A percentile compares a stretch with the other conserved stretches of the same genome.
Conservation (phyloP, 2,113 vertebrate genomes). For the Electrona antarctica region DNA sequence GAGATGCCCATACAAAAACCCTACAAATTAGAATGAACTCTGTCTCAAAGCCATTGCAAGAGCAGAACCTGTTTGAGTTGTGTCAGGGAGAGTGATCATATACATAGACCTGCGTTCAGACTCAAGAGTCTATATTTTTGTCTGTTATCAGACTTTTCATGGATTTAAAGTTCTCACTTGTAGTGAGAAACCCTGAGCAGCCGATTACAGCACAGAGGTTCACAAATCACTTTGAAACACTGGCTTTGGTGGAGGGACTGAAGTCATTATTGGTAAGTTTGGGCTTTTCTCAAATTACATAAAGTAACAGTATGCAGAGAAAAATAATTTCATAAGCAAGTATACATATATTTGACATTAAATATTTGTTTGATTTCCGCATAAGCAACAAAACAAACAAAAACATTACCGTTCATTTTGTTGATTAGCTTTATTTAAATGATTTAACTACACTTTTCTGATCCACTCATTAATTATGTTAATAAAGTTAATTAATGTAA, state of each 20-base stretch:
- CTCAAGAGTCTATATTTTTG: no score
- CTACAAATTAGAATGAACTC: background rate
- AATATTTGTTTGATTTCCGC: no score
- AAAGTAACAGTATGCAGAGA: no score
- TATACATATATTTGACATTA: no score
- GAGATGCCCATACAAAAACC: slow-evolving; percentile 28
- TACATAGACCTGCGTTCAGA: background rate
- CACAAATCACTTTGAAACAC: slow-evolving; percentile 30
- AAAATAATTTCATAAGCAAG: no score
- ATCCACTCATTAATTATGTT: background rate
- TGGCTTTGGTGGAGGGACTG: slow-evolving; percentile 35
- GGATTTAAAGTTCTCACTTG: background rate
- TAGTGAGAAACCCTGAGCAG: background rate
- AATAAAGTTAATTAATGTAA: no score
- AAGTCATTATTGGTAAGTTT: slow-evolving; percentile 25
- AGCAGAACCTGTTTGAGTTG: background rate
- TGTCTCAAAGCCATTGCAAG: background rate
- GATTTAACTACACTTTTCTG: background rate
- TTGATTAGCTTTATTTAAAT: no score
- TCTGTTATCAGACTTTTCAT: background rate
- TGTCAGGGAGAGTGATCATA: background rate
- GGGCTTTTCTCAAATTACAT: background rate
- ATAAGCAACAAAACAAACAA: no score
- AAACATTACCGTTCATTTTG: no score
- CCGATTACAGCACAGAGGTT: slow-evolving; percentile 15